phyloP scores from a whole-genome alignment of 2,888 invertebrate species.

The Dryobota labecula region DNA sequence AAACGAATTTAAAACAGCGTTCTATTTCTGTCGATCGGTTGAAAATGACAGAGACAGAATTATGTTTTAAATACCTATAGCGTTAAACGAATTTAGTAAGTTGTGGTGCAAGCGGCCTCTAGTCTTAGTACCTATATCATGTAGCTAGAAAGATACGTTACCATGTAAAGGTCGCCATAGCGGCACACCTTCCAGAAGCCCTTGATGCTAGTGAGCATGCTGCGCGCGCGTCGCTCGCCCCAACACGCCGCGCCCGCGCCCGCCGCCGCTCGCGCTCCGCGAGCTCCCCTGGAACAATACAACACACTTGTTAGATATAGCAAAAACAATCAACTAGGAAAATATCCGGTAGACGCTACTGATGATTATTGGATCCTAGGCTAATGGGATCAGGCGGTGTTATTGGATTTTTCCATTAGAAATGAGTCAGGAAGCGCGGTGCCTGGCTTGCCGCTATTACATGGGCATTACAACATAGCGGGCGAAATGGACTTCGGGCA shows the following conservation, averaged over 20 bases:
- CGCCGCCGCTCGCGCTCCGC: constrained; percentile 76
- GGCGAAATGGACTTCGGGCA: not conserved
- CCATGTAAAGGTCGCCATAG: constrained; percentile 89
- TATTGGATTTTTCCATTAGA: not conserved
- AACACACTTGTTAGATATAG: constrained; percentile 1
- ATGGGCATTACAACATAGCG: not conserved
- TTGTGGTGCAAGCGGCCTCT: too few species aligned
- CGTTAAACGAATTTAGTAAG: too few species aligned
- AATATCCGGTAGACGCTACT: not conserved
- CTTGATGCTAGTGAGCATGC: constrained; percentile 87
- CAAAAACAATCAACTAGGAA: not conserved
- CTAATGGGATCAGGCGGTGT: not conserved
- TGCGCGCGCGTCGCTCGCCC: constrained; percentile 81
- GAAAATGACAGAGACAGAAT: too few species aligned
- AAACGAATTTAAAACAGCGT: too few species aligned
- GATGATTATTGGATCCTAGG: not conserved
- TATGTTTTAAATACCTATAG: too few species aligned
- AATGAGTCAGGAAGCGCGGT: too few species aligned
- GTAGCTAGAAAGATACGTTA: constrained; percentile 65
- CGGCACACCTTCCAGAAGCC: constrained; percentile 89
- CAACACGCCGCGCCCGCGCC: constrained; percentile 73
- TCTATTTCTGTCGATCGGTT: too few species aligned
- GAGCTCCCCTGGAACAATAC: constrained; percentile 75
- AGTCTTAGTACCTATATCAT: not conserved
- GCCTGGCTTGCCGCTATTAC: not conserved